Percentiles rank a stretch among this genome's conserved stretches.
phyloP scores from a whole-genome alignment of 2,113 vertebrate species.

The Oxyura jamaicensis region DNA sequence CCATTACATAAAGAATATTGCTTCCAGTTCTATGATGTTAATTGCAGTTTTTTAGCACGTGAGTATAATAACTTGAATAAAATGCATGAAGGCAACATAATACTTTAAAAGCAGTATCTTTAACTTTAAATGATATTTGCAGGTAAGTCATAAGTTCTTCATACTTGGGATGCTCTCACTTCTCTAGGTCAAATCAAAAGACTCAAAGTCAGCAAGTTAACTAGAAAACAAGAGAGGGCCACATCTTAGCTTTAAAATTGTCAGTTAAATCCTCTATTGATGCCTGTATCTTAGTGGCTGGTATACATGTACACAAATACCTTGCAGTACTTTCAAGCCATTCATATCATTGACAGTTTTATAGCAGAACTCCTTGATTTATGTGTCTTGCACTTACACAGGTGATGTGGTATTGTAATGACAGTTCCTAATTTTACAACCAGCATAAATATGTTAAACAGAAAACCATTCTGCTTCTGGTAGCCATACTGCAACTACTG shows the following conservation, averaged over 20 bases:
- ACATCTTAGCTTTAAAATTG: not conserved
- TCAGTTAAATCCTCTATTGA: not conserved
- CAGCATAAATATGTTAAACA: conserved; percentile 64
- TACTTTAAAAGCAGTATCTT: conserved; percentile 14
- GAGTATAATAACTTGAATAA: conserved; percentile 60
- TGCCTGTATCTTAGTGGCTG: not conserved
- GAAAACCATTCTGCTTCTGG: conserved; percentile 28
- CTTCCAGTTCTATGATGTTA: conserved; percentile 60
- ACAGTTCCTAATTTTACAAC: conserved; percentile 71
- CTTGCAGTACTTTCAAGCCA: conserved; percentile 27
- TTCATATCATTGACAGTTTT: conserved; percentile 59
- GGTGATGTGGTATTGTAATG: conserved; percentile 59
- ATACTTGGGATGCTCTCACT: not conserved
- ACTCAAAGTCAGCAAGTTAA: not conserved
- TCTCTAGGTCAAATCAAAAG: conserved; percentile 30
- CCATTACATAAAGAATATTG: conserved; percentile 57
- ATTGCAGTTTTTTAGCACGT: conserved; percentile 44
- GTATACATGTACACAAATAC: not conserved
- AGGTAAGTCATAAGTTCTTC: conserved; percentile 19
- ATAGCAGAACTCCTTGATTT: conserved; percentile 58
- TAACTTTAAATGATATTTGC: conserved; percentile 4
- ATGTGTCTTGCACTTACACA: conserved; percentile 53
- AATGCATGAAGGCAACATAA: not conserved
- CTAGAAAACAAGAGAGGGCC: not conserved
- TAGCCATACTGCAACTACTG: conserved; percentile 8